Conservation (phyloP, 2,797 vertebrate species). For the Myotis myotis region DNA sequence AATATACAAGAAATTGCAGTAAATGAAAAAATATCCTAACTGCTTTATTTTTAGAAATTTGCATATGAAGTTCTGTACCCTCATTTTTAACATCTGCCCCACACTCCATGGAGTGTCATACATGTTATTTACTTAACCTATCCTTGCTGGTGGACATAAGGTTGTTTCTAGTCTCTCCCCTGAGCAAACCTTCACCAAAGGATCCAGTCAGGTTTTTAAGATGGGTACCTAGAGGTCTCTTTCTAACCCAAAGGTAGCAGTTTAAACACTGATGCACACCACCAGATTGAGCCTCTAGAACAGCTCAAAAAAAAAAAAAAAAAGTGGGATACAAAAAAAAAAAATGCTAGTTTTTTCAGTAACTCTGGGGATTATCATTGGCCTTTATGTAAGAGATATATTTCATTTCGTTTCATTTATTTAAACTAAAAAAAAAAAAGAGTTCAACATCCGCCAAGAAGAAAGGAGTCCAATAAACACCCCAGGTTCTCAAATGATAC, state of each 20-base stretch:
- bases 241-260: background rate
- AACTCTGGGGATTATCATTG: background rate
- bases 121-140: background rate
- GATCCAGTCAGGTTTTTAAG: background rate
- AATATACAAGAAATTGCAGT: background rate
- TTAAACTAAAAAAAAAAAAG: background rate
- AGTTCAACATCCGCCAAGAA: background rate
- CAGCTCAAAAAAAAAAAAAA: too few relatives aligned
- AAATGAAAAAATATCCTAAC: background rate
- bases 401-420: background rate
- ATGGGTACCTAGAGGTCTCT: background rate
- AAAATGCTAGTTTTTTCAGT: background rate
- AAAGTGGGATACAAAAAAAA: background rate
- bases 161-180: background rate
- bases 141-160: background rate
- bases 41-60: background rate
- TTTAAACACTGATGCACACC: background rate
- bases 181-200: background rate
- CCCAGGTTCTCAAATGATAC: background rate
- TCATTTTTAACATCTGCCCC: background rate
- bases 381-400: background rate
- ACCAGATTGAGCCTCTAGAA: too few relatives aligned
- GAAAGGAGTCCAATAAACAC: background rate
- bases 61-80: background rate
- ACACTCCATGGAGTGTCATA: rapidly evolving